These are phyloP conservation scores for Dromius quadrimaculatus DNA, from an alignment of 2,888 invertebrate species.

Conservation along the genomic window DNA sequence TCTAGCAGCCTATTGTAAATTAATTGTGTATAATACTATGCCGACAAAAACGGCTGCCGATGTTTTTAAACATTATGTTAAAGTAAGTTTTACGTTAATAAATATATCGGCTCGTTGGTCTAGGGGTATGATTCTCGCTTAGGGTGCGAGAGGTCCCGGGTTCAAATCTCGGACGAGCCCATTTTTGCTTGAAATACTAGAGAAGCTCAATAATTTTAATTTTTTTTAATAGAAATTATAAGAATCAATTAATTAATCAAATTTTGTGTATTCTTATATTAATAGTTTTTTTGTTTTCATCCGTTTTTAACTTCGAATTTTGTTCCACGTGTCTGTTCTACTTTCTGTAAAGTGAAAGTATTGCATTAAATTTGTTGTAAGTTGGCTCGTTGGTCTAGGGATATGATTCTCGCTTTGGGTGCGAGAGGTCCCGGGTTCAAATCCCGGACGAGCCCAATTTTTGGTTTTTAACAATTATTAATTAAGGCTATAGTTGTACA, in stretches of 20 bases:
- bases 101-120: conserved; percentile 73
- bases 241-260: no score
- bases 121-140: conserved; percentile 79
- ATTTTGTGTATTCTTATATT: no score
- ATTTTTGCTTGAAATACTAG: conserved; percentile 40
- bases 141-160: conserved; percentile 74
- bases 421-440: conserved; percentile 73
- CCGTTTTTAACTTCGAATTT: no score
- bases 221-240: no score
- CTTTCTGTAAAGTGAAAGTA: no score
- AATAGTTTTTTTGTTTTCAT: no score
- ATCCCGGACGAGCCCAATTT: conserved; percentile 70
- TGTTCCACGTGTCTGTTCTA: no score
- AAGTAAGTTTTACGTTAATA: conserved; percentile 69
- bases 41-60: conserved; percentile 92
- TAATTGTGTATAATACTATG: conserved; percentile 97
- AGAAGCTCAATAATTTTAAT: neutral
- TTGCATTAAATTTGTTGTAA: no score
- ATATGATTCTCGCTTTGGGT: conserved; percentile 78
- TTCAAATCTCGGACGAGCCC: conserved; percentile 73
- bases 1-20: conserved; percentile 96
- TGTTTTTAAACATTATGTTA: conserved; percentile 97
- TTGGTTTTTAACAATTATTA: no score
- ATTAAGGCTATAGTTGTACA: no score
- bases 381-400: conserved; percentile 77